Evolutionary conservation across 2,797 vertebrate species (phyloP), one percentile per base, ranked within the genome.

Genomic region (Tauraco hartlaubi): DNA sequence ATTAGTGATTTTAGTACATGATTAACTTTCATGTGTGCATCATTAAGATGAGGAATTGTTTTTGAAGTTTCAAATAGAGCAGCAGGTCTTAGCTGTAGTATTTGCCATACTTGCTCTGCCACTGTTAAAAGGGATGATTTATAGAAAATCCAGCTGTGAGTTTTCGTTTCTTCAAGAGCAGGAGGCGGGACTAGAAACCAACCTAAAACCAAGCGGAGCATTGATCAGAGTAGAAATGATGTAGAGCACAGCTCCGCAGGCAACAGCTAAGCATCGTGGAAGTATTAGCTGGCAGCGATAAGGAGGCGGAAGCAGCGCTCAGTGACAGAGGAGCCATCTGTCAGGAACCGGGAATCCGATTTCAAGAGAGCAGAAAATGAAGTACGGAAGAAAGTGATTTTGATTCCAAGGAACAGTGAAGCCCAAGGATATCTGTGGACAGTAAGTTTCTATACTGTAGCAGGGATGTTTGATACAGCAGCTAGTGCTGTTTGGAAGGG

Each of bases 121-220:
- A 91, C 95, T 96, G 92, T 95, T 97, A 88, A 96, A 96, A 92
- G 91, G 90, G 80, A 97, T 97, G 97, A 97, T 98, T 98, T 97
- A 95, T 96, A 97, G 97, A 97, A 98, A 97, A 98, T 96, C 97
- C 98, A 98, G 98, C 98, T 98, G 98, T 98, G 98, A 98, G 97
- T 97, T 98, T 97, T 97, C 96, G 0, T 97, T 98, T 93, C 97
- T 98, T 97, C 97, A 96, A 92, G 97, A 97, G 97, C 96, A 82
- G 95, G 97, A 98, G 98, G 98, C 95, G 98, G 98, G 97, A 98
- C 97, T 97, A 98, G 85, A 90, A 97, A 59, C 95, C 96, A 97
- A 93, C 97, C 97, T 96, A 97, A 97, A 97, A 96, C 91, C 95
- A 96, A 96, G 97, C 96, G 13, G 93, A 97, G 96, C 97, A 97